Evolutionary conservation across 2,888 invertebrate genomes (phyloP).

Genomic region (Agrochola circellaris): DNA sequence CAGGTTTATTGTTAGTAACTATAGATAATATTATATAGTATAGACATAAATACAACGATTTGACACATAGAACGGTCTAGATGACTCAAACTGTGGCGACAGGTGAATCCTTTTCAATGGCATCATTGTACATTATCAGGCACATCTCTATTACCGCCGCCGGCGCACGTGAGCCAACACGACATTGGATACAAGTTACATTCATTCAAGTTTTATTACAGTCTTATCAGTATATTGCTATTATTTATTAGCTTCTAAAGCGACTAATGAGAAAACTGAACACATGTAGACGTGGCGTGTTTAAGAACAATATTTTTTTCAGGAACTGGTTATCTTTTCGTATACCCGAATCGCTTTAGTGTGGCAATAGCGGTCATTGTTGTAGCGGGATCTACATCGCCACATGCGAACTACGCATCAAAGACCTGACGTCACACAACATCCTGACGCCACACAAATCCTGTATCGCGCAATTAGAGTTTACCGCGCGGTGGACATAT

Average conservation of each 20-base stretch:
- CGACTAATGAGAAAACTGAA: neutral
- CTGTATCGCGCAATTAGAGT: too few relatives aligned
- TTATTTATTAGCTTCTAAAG: neutral
- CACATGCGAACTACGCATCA: too few relatives aligned
- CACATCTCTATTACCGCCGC: neutral
- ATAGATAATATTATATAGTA: too few relatives aligned
- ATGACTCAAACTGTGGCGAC: neutral
- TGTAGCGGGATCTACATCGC: too few relatives aligned
- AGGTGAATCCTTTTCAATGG: neutral
- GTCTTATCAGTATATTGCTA: neutral
- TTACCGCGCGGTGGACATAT: too few relatives aligned
- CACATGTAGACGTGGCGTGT: neutral
- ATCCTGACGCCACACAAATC: too few relatives aligned
- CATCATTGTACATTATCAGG: conserved; percentile 3
- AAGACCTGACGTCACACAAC: too few relatives aligned
- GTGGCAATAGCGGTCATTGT: too few relatives aligned
- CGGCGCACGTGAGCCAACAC: neutral
- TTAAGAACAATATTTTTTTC: too few relatives aligned
- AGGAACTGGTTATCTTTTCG: too few relatives aligned
- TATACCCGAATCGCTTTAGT: too few relatives aligned
- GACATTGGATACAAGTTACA: neutral
- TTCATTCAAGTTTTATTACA: conserved; percentile 5
- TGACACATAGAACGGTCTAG: neutral
- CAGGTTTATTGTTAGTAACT: too few relatives aligned
- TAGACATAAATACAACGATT: neutral